Conservation (phyloP, 2,888 invertebrate species). For the Callinectes sapidus region DNA sequence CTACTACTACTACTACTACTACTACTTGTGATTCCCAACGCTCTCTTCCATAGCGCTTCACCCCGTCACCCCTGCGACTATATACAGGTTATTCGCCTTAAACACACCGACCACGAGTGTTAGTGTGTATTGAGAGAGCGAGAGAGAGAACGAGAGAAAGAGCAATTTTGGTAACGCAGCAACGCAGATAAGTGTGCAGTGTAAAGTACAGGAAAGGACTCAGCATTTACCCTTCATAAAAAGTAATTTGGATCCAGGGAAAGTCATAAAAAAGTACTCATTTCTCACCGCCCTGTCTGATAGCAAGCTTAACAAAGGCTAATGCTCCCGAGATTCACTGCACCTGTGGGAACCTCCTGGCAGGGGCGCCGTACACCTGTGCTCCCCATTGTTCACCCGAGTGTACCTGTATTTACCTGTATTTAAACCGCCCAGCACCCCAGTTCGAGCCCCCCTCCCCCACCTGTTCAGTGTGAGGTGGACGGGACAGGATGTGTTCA, state of each 20-base stretch:
- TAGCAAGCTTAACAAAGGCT: not conserved
- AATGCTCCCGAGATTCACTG: not conserved
- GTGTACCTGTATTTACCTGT: conserved; percentile 24
- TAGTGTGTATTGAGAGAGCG: not conserved
- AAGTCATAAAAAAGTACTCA: not conserved
- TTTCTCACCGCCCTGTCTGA: not conserved
- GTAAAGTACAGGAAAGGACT: not conserved
- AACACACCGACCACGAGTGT: not conserved
- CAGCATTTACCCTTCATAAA: not conserved
- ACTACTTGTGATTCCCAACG: not conserved
- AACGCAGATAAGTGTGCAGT: not conserved
- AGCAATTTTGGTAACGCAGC: not conserved
- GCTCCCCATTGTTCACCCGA: not conserved
- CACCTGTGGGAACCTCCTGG: not conserved
- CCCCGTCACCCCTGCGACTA: not conserved
- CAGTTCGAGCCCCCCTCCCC: not conserved
- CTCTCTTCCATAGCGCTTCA: not conserved
- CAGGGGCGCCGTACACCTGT: not conserved
- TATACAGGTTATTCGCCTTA: not conserved
- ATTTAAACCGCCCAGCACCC: not conserved
- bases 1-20: too few species aligned
- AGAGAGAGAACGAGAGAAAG: too few species aligned
- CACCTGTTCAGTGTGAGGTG: not conserved
- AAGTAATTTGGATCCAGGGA: not conserved
- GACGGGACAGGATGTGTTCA: not conserved